Conservation (phyloP, 2,888 invertebrate genomes). For the Drosophila siamana region DNA sequence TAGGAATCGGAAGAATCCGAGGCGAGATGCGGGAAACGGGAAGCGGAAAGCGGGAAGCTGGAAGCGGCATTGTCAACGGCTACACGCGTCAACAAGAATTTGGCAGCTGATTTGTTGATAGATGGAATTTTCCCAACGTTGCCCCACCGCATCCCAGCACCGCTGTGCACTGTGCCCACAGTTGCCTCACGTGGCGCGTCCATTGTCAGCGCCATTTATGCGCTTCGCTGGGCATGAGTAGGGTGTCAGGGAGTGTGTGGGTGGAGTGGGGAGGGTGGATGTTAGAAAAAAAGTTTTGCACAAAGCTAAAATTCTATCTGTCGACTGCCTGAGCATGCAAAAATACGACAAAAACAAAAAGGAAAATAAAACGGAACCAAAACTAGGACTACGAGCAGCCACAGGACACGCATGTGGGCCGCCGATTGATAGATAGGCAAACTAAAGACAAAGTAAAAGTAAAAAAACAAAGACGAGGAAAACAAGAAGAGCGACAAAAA, state of each 20-base stretch:
- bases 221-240: conserved; percentile 63
- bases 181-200: conserved; percentile 31
- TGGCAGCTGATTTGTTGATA: conserved; percentile 80
- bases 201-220: conserved; percentile 80
- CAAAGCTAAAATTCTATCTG: conserved; percentile 77
- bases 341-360: conserved; percentile 50
- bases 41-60: conserved; percentile 14
- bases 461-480: conserved; percentile 5
- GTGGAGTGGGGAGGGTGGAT: neutral
- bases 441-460: conserved; percentile 6
- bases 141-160: neutral
- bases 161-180: neutral
- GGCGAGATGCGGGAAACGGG: neutral
- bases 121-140: conserved; percentile 69
- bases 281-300: conserved; percentile 65
- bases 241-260: conserved; percentile 2
- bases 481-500: conserved; percentile 20
- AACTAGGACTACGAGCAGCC: conserved; percentile 35
- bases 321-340: conserved; percentile 74
- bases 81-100: conserved; percentile 80
- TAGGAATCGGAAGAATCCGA: neutral
- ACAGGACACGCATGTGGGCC: conserved; percentile 64
- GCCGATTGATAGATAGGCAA: conserved; percentile 20
- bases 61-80: conserved; percentile 68
- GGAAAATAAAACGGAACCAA: conserved; percentile 49